Evolutionary conservation across 2,113 vertebrate species (phyloP), one percentile per base, ranked within the genome.

Genomic region (Bambusicola thoracicus): DNA sequence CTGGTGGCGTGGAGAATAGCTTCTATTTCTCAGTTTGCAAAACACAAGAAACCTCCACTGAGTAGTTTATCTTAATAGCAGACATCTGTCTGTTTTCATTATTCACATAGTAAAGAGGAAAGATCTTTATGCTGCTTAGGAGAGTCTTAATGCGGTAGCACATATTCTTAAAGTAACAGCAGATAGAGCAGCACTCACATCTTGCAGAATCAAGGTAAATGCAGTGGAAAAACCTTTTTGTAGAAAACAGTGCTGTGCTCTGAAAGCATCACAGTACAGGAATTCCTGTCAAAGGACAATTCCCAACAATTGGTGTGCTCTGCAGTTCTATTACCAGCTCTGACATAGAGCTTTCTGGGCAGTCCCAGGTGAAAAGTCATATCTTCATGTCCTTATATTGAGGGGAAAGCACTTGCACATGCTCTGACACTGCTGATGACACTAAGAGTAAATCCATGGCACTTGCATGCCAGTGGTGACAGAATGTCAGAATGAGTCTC

Each of bases 51-150:
- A 81, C 6, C 13, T 86, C 30, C 12, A 25, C n/a, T 44, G 68
- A 13, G 24, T 44, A 19, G 72, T 94, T 97, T 91, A 75, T 90
- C 76, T 90, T 56, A 86, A 74, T 68, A 91, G 56, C 46, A 88
- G 65, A 62, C 46, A 48, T 77, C 22, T 87, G 77, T 70, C 76
- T 90, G 65, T 4, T 94, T 80, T 75, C 69, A n/a, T 83, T 94
- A 87, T 78, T 86, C 53, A 69, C 48, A 41, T 17, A 12, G 38
- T 38, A 72, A 80, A 87, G 34, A 85, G 40, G 36, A 74, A 86
- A 89, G 79, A 56, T 44, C 32, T 70, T 77, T 67, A 10, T 78
- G 38, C 12, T 72, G 51, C 3, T 2, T 48, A 77, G 22, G 21
- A 87, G 44, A 78, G 38, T 6, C 43, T 74, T 85, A 83, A 48